Percentiles rank a stretch among this genome's conserved stretches.
These are phyloP conservation scores for Dipodomys merriami DNA, from an alignment of 2,113 vertebrate species.

Conservation along the genomic window DNA sequence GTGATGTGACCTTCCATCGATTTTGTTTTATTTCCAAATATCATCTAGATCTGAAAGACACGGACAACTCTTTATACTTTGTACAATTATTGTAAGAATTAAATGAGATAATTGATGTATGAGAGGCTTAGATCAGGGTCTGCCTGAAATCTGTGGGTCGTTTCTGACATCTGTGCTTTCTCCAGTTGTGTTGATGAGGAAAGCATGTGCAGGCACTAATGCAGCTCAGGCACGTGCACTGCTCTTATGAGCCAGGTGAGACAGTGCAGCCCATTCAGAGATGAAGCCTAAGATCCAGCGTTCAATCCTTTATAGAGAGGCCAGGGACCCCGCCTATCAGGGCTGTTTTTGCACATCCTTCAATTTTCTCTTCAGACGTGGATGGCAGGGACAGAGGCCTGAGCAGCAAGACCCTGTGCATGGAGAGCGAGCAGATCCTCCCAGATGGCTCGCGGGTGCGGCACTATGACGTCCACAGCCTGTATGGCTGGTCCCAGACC, in stretches of 20 bases:
- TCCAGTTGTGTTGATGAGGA: not conserved
- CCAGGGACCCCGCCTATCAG: no score
- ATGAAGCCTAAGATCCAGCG: not conserved
- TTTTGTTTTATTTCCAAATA: not conserved
- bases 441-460: no score
- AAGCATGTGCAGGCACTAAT: accelerated
- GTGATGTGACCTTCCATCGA: not conserved
- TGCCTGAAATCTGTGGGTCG: accelerated
- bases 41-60: not conserved
- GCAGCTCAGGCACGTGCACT: no score
- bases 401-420: conserved; percentile 91
- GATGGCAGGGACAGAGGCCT: conserved; percentile 85
- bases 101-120: not conserved
- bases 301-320: not conserved
- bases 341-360: not conserved
- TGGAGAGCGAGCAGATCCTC: conserved; percentile 86
- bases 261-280: no score
- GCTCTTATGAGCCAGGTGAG: no score
- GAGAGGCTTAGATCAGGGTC: no score
- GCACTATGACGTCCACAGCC: conserved; percentile 95
- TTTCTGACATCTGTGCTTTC: accelerated
- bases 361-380: conserved; percentile 83
- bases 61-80: not conserved
- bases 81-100: not conserved
- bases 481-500: conserved; percentile 96